These are phyloP conservation scores for Melieria omissa DNA, from an alignment of 2,888 invertebrate species.

Conservation along the genomic window DNA sequence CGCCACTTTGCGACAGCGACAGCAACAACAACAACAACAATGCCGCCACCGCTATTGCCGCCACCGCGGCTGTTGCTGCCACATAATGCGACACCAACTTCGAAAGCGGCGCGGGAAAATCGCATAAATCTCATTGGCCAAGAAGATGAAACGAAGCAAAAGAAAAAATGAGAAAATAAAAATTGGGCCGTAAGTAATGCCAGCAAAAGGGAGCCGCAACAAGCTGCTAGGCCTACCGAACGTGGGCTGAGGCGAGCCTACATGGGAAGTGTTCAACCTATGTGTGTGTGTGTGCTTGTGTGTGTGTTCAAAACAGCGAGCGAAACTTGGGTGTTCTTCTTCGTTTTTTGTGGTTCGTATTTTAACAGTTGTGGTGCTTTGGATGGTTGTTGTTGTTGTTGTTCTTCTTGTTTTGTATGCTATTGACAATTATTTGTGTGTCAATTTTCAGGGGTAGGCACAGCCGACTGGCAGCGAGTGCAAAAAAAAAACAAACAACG, in stretches of 20 bases:
- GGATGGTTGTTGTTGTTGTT: constrained; percentile 25
- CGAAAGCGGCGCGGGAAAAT: constrained; percentile 30
- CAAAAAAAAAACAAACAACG: background rate
- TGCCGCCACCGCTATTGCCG: background rate
- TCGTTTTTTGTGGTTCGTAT: background rate
- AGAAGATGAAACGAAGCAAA: constrained; percentile 30
- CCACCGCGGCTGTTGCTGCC: background rate
- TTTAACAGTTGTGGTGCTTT: constrained; percentile 25
- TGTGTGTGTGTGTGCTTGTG: no score
- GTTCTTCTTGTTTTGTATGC: constrained; percentile 10
- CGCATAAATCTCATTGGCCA: constrained; percentile 49
- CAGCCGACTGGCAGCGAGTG: no score
- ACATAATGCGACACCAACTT: background rate
- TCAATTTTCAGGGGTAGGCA: constrained; percentile 13
- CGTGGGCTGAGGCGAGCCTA: no score
- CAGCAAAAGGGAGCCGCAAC: no score
- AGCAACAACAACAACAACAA: no score
- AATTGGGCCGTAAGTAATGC: no score
- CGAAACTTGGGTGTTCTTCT: background rate
- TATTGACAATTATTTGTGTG: constrained; percentile 39
- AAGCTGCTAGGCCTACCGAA: no score
- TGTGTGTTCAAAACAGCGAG: background rate
- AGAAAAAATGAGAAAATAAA: background rate
- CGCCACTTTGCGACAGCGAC: background rate
- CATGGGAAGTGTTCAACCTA: no score